Percentiles rank a stretch among this genome's conserved stretches.
Conservation (phyloP, 2,797 vertebrate species). For the Odontamblyopus rebecca region DNA sequence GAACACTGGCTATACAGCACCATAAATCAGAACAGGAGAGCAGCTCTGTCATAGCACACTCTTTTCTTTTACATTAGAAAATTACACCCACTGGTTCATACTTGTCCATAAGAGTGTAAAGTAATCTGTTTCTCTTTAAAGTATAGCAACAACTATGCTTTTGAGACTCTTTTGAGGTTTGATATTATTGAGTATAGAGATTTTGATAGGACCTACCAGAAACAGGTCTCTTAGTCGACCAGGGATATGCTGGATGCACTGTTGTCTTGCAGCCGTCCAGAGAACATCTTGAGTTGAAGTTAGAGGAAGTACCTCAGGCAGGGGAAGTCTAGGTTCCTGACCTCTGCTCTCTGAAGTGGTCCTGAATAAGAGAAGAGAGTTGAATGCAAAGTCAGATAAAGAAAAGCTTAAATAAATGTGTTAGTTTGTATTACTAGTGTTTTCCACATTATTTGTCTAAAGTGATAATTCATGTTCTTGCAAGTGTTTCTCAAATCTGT, state of each 20-base stretch:
- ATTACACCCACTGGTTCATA: constrained; percentile 29
- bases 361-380: background rate
- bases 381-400: background rate
- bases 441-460: background rate
- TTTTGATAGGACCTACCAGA: background rate
- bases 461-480: background rate
- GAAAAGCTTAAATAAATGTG: background rate
- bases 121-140: background rate
- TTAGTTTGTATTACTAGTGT: background rate
- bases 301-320: background rate
- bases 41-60: constrained; percentile 51
- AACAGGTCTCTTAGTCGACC: background rate
- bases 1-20: constrained; percentile 48
- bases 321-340: background rate
- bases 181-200: background rate
- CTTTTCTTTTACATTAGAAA: constrained; percentile 64
- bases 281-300: background rate
- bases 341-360: background rate
- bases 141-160: background rate
- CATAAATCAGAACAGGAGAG: constrained; percentile 63
- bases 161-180: background rate
- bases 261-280: background rate
- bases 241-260: background rate
- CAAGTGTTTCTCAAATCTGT: background rate
- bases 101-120: constrained; percentile 15